Evolutionary conservation across 2,113 vertebrate genomes (phyloP).

Genomic region (Oncorhynchus masou): DNA sequence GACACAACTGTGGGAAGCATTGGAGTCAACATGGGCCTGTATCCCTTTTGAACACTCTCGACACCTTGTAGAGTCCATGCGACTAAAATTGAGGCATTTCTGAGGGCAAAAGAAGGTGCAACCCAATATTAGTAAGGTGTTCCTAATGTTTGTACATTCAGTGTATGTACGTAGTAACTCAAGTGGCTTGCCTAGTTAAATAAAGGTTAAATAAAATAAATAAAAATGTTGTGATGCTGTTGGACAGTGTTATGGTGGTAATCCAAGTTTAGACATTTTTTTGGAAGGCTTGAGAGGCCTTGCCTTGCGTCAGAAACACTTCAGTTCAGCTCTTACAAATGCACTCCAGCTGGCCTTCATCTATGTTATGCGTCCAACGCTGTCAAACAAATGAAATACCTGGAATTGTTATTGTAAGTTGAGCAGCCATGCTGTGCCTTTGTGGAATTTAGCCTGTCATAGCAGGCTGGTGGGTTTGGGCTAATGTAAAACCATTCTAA

Average conservation of each 20-base stretch:
- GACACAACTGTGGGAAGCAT: too few species aligned
- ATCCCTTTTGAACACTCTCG: too few species aligned
- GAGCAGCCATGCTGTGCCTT: slow-evolving; percentile 12
- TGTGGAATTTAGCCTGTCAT: not conserved
- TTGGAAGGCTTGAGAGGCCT: slow-evolving; percentile 16
- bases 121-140: too few species aligned
- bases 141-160: too few species aligned
- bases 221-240: too few species aligned
- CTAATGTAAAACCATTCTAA: not conserved
- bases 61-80: too few species aligned
- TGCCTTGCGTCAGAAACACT: slow-evolving; percentile 51
- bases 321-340: slow-evolving; percentile 27
- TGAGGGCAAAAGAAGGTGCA: too few species aligned
- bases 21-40: too few species aligned
- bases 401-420: slow-evolving; percentile 25
- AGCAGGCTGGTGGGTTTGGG: not conserved
- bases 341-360: slow-evolving; percentile 52
- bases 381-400: slow-evolving; percentile 52
- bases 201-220: too few species aligned
- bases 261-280: not conserved
- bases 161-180: slow-evolving; percentile 3
- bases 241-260: not conserved
- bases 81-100: too few species aligned
- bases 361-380: slow-evolving; percentile 31
- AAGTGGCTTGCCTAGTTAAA: not conserved